Percentiles rank a stretch among this genome's conserved stretches.
Evolutionary conservation across 2,888 invertebrate species (phyloP).

Genomic region (Agrypnus murinus): DNA sequence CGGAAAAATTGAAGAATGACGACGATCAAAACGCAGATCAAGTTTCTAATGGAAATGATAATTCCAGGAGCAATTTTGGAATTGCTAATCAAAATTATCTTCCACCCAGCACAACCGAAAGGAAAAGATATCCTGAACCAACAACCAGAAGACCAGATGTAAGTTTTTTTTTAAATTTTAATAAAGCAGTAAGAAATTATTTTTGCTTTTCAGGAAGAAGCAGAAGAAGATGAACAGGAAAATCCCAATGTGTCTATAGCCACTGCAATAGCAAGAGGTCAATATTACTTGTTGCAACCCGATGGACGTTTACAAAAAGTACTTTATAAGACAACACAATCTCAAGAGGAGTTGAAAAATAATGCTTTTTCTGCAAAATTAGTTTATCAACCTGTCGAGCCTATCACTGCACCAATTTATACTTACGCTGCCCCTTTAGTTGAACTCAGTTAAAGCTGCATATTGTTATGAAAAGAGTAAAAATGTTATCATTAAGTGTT

Average conservation of each 20-base stretch:
- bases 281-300: constrained; percentile 68
- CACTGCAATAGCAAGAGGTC: constrained; percentile 62
- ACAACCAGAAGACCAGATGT: constrained; percentile 22
- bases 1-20: no score
- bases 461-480: constrained; percentile 1
- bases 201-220: constrained; percentile 25
- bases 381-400: constrained; percentile 63
- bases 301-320: constrained; percentile 69
- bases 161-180: not conserved
- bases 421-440: constrained; percentile 63
- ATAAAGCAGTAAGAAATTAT: not conserved
- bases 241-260: constrained; percentile 57
- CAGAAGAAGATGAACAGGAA: constrained; percentile 27
- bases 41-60: not conserved
- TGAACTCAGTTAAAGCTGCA: not conserved
- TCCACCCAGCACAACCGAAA: constrained; percentile 14
- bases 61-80: not conserved
- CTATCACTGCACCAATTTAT: constrained; percentile 69
- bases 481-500: no score
- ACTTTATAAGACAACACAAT: constrained; percentile 65
- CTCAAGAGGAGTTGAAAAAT: constrained; percentile 60
- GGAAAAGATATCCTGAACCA: constrained; percentile 24
- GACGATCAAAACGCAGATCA: not conserved
- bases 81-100: constrained; percentile 32
- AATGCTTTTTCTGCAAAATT: constrained; percentile 69